Evolutionary conservation across 2,888 invertebrate species (phyloP).

Genomic region (Timema podura): DNA sequence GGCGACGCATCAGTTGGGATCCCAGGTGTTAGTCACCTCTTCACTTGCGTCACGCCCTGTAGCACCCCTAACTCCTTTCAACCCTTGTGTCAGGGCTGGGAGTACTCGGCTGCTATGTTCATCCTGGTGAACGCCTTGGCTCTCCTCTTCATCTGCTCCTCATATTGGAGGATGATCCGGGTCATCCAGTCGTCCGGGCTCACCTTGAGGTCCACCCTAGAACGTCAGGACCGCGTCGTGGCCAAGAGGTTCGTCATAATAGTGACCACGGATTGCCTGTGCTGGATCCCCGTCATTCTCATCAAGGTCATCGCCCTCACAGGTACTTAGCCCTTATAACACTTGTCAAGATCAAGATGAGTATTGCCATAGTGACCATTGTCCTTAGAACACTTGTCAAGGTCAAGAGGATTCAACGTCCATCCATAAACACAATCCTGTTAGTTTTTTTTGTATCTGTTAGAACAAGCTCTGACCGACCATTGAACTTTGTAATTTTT

Average conservation of each 20-base stretch:
- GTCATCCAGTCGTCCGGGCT: slow-evolving; percentile 55
- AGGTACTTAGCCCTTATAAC: slow-evolving; percentile 41
- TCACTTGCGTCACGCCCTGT: no score
- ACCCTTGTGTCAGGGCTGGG: slow-evolving; percentile 49
- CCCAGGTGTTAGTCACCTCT: no score
- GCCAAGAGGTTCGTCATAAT: slow-evolving; percentile 58
- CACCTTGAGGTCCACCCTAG: slow-evolving; percentile 55
- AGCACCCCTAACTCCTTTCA: no score
- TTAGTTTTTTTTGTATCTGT: no score
- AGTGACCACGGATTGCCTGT: slow-evolving; percentile 56
- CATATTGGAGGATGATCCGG: slow-evolving; percentile 55
- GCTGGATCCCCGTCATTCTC: slow-evolving; percentile 57
- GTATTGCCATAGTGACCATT: no score
- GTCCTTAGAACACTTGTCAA: no score
- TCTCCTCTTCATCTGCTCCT: slow-evolving; percentile 53
- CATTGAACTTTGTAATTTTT: slow-evolving; percentile 19
- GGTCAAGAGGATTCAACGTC: no score
- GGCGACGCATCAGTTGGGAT: no score
- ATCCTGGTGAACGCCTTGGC: slow-evolving; percentile 54
- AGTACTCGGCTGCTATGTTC: slow-evolving; percentile 56
- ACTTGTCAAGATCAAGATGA: no score
- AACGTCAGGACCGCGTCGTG: slow-evolving; percentile 54
- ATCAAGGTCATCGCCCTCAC: slow-evolving; percentile 54
- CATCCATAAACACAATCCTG: no score
- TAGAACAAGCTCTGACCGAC: no score